Percentiles rank a stretch among this genome's conserved stretches.
phyloP scores from a whole-genome alignment of 2,888 invertebrate genomes.

The Iselma pallidipennis region DNA sequence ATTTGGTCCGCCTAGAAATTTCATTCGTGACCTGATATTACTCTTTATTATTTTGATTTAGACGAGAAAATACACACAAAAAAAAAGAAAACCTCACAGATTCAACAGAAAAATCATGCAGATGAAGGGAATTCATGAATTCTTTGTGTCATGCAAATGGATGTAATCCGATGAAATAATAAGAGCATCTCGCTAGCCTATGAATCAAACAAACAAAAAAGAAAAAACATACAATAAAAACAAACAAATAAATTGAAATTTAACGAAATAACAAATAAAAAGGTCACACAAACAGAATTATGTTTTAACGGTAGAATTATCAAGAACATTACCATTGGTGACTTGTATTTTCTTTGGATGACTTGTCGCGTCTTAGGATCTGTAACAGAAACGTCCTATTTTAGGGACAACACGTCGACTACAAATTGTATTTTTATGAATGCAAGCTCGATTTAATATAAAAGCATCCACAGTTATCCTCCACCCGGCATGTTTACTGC shows the following conservation, averaged over 20 bases:
- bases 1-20: conserved; percentile 91
- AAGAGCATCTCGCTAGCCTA: conserved; percentile 78
- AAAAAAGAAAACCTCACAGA: conserved; percentile 11
- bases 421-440: conserved; percentile 6
- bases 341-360: conserved; percentile 95
- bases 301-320: conserved; percentile 1
- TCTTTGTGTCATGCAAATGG: conserved; percentile 66
- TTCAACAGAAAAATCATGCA: conserved; percentile 37
- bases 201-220: conserved; percentile 63
- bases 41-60: not conserved
- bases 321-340: conserved; percentile 85
- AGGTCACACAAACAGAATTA: not conserved
- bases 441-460: conserved; percentile 10
- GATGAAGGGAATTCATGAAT: conserved; percentile 36
- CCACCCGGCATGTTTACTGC: conserved; percentile 3
- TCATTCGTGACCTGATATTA: not conserved
- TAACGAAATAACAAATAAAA: conserved; percentile 8
- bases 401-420: conserved; percentile 6
- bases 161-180: conserved; percentile 79
- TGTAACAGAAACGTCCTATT: conserved; percentile 60
- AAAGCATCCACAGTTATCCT: not conserved
- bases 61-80: not conserved
- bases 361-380: conserved; percentile 98
- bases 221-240: conserved; percentile 41
- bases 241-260: conserved; percentile 22